Conservation (phyloP, 2,888 invertebrate species). For the Melieria omissa region DNA sequence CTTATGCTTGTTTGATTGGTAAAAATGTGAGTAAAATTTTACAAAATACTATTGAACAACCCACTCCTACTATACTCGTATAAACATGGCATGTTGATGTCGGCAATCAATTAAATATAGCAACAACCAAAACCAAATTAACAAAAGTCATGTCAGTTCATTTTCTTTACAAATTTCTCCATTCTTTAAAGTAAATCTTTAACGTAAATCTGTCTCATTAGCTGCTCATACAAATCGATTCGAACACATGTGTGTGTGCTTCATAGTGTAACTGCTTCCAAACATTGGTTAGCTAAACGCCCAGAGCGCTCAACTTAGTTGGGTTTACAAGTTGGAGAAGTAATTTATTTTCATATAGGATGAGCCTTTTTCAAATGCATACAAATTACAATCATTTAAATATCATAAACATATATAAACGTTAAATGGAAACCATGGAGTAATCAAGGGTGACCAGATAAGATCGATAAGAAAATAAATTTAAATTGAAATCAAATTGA, state of each 20-base stretch:
- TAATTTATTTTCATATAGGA: no score
- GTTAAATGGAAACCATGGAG: no score
- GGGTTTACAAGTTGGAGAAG: no score
- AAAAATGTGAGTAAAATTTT: conserved; percentile 63
- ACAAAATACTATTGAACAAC: conserved; percentile 25
- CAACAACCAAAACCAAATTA: no score
- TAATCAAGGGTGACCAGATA: no score
- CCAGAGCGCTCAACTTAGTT: no score
- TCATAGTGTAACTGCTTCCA: background rate
- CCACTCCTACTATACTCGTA: conserved; percentile 6
- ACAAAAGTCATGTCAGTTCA: conserved; percentile 28
- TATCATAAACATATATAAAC: no score
- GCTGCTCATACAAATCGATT: background rate
- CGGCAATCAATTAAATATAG: conserved; percentile 8
- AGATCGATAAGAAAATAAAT: no score
- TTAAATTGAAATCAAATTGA: no score
- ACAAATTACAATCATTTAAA: no score
- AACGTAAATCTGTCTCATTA: background rate
- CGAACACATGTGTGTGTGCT: background rate
- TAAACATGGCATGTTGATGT: conserved; percentile 43
- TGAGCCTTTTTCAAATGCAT: no score
- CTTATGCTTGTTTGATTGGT: conserved; percentile 67
- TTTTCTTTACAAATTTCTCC: conserved; percentile 2
- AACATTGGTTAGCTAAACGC: background rate
- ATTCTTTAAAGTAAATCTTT: background rate